Base-by-base conservation (phyloP, 1,140 invertebrate species). In the Palaemon carinicauda region DNA sequence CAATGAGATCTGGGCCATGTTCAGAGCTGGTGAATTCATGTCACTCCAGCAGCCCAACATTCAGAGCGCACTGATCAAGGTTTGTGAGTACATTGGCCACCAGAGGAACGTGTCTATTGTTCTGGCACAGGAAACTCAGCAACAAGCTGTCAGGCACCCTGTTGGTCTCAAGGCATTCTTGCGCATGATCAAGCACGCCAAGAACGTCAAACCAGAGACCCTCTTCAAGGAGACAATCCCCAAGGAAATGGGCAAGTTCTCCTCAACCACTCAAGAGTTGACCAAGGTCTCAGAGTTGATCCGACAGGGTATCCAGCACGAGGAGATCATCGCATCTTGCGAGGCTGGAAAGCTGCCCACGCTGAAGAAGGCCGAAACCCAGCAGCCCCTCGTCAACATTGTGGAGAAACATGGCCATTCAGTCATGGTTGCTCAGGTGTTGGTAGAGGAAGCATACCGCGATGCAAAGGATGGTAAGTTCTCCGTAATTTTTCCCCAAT, bases 211-310 rank as follows among this genome's bases (percentile, higher is more conserved):
- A 17, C 84, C 89, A 78, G 89, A 90, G n/a, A 82, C 88, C 27
- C 65, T 89, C 60, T 87, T 88, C 79, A 88, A 90, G 77, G 89
- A 89, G 24, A 82, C 89, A 15, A 84, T 95, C 88, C 95, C 94
- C 0, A 94, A 94, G 89, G 95, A 96, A 90, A 96, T 97, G 91
- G 95, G 95, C 0, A 94, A 94, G 17, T 96, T 95, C 21, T 94
- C 96, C 92, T 93, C 93, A 31, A 95, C 96, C 2, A 91, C 97
- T 69, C 91, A 95, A 81, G 96, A 97, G 92, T 91, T 97, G 51
- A 96, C 96, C 2, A 95, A 95, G 65, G 95, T 97, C 84, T 95
- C 95, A 31, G 94, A 95, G 89, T 92, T 96, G 84, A 91, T 96
- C 29, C 93, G 94, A 60, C 94, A 94, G 89, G 96, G 96, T 75